Evolutionary conservation across 2,888 invertebrate genomes (phyloP), one percentile per base, ranked within the genome.

Genomic region (Orthonevra nobilis): DNA sequence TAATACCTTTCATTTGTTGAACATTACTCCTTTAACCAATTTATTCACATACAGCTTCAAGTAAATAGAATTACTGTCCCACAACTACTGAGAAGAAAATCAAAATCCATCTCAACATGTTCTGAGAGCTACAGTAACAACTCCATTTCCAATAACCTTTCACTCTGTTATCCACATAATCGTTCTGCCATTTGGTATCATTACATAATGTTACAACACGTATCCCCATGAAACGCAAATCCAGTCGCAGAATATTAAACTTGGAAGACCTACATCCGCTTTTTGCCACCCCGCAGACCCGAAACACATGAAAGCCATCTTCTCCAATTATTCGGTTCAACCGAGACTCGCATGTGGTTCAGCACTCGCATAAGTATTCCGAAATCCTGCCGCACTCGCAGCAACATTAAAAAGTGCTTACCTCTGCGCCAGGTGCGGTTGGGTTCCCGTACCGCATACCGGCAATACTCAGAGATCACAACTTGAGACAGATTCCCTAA

Each of bases 401-500:
- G 60, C 54, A 38, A 68, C 68, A 54, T 68, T 74, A 68, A 60
- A 74, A 54, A 74, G 54, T 54, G 54, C 20, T 75, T 61, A 54
- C 48, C 48, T 56, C 56, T 44, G 23, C 14, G 38, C 30, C 44
- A 74, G 60, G 54, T 75, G 68, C 48, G 63, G 60, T 75, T 63
- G 50, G 50, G 17, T 46, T 40, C 17, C 58, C 44, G 5, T 44
- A 52, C 26, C 36, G n/a, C 17, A 10, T 17, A 46, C 6, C 20
- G 52, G 40, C 38, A 28, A 20, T 40, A 64, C 50, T 9, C 36
- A 46, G 38, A 38, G 70, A 70, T 63, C 64, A 46, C 36, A 77
- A 64, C 50, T 58, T 70, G 23, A 44, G 46, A 40, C 44, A 64
- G 52, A 70, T 46, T 52, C 77, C 63, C 30, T 60, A 60, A 77